These are phyloP conservation scores for Halcyon chelicuti DNA, from an alignment of 2,797 vertebrate species.

Conservation along the genomic window DNA sequence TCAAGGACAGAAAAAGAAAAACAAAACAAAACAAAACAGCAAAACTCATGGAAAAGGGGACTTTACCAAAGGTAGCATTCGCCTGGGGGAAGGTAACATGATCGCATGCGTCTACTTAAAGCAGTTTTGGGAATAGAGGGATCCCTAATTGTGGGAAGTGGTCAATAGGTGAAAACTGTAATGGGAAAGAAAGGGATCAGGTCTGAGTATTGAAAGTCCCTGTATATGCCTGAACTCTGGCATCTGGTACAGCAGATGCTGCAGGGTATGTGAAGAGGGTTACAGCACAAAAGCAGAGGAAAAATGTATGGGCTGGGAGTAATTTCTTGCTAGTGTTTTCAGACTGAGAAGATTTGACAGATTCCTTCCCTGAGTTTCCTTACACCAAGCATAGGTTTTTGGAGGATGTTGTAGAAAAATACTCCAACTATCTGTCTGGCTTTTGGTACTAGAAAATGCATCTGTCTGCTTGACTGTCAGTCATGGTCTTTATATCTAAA, in stretches of 20 bases:
- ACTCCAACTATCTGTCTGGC: neutral
- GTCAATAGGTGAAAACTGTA: neutral
- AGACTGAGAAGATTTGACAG: neutral
- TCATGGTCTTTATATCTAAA: neutral
- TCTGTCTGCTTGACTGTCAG: neutral
- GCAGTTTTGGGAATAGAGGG: neutral
- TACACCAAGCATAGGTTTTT: neutral
- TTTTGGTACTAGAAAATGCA: neutral
- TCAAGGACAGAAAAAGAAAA: neutral
- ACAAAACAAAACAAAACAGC: neutral
- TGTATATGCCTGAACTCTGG: constrained; percentile 25
- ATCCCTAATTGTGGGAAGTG: constrained; percentile 9
- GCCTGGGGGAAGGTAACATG: neutral
- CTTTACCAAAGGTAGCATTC: neutral
- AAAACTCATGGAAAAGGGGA: neutral
- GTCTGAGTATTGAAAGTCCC: neutral
- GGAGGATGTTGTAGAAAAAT: neutral
- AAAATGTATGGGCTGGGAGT: neutral
- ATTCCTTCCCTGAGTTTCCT: neutral
- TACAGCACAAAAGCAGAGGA: neutral
- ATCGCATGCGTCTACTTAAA: neutral
- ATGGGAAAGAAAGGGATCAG: neutral
- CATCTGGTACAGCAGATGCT: neutral
- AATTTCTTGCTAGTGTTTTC: constrained; percentile 19
- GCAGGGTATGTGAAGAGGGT: neutral